phyloP scores from a whole-genome alignment of 2,797 vertebrate species.

The Coendou prehensilis region DNA sequence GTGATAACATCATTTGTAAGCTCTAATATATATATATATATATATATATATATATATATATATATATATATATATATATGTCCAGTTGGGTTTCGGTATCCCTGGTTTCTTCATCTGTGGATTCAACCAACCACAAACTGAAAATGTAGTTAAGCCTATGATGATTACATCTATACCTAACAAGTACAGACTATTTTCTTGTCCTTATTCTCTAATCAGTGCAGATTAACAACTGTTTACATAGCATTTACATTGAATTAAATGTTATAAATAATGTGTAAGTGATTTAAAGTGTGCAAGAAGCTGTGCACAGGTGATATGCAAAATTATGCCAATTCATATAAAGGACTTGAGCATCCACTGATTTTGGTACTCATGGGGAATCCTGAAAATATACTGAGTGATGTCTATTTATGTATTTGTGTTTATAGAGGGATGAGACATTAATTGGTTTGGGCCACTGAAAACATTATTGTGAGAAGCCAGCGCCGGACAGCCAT shows the following conservation, averaged over 20 bases:
- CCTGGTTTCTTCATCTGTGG: background rate
- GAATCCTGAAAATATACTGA: background rate
- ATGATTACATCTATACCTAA: background rate
- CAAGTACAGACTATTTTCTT: background rate
- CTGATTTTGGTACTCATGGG: background rate
- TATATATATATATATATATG: background rate
- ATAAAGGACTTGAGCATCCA: background rate
- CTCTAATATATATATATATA: background rate
- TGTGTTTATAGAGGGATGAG: background rate
- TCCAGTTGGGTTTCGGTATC: background rate
- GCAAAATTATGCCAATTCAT: background rate
- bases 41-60: background rate
- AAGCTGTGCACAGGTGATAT: background rate
- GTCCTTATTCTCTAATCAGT: background rate
- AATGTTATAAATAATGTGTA: background rate
- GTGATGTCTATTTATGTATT: background rate
- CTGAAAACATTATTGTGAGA: slow-evolving; percentile 22
- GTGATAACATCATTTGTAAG: slow-evolving; percentile 17
- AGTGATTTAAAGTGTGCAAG: background rate
- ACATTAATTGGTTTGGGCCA: background rate
- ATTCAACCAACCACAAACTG: background rate
- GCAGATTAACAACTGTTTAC: background rate
- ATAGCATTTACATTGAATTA: background rate
- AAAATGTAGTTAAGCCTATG: background rate
- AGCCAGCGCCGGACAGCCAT: background rate